Conservation (phyloP, 2,888 invertebrate genomes). For the Margaritifera margaritifera region DNA sequence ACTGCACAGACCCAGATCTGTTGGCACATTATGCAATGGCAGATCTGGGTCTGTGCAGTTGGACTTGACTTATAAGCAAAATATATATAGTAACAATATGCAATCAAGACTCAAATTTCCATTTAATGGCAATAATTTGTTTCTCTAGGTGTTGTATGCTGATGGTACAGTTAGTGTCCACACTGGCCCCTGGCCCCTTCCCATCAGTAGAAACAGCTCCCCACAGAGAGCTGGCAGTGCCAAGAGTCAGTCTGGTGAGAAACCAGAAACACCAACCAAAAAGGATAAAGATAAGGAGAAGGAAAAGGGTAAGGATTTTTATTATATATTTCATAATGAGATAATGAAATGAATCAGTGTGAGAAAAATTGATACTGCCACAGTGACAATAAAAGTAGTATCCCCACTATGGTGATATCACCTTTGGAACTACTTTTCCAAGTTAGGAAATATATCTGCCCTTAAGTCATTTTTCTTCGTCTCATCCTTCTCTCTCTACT, state of each 20-base stretch:
- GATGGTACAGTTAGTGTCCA: constrained; percentile 68
- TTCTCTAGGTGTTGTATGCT: constrained; percentile 62
- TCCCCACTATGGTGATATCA: too few relatives aligned
- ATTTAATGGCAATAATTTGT: constrained; percentile 1
- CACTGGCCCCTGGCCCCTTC: constrained; percentile 51
- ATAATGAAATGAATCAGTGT: not conserved
- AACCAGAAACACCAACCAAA: constrained; percentile 49
- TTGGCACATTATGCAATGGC: too few relatives aligned
- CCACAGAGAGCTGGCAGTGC: constrained; percentile 56
- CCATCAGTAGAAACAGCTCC: constrained; percentile 45
- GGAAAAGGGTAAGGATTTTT: constrained; percentile 22
- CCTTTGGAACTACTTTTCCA: too few relatives aligned
- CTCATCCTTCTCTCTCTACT: too few relatives aligned
- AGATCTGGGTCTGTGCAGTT: too few relatives aligned
- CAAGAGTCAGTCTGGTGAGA: constrained; percentile 41
- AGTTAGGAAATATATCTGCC: too few relatives aligned
- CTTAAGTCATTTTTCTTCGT: too few relatives aligned
- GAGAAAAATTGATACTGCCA: not conserved
- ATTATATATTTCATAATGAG: not conserved
- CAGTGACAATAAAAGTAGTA: not conserved
- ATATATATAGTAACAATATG: too few relatives aligned
- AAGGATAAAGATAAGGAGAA: constrained; percentile 39
- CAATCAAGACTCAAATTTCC: not conserved
- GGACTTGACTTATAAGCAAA: too few relatives aligned
- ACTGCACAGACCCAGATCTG: too few relatives aligned